phyloP scores from a whole-genome alignment of 37 sponge, comb jelly and placozoan genomes.

The Ianthella basta region DNA sequence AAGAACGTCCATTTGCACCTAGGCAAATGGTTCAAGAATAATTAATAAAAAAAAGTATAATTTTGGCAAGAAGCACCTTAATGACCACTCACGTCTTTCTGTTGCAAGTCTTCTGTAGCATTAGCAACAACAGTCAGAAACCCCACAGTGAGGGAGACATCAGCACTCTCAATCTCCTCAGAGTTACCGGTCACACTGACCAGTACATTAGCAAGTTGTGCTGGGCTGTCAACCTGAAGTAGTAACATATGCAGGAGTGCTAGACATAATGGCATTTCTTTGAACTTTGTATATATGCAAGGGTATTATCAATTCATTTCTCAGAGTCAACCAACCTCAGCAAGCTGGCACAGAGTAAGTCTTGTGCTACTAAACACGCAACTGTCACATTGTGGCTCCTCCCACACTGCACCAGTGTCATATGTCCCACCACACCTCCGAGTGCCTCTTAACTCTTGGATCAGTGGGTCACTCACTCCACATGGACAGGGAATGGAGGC shows the following conservation, averaged over 20 bases:
- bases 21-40: too few relatives aligned
- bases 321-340: slow-evolving; percentile 28
- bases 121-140: background rate
- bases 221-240: background rate
- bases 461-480: too few relatives aligned
- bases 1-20: slow-evolving; percentile 5
- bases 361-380: slow-evolving; percentile 43
- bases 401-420: slow-evolving; percentile 48
- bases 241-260: too few relatives aligned
- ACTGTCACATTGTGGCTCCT: background rate
- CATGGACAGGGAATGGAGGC: too few relatives aligned
- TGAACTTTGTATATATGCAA: too few relatives aligned
- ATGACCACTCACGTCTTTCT: slow-evolving; percentile 27
- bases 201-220: background rate
- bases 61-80: too few relatives aligned
- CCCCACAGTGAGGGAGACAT: background rate
- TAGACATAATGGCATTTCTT: too few relatives aligned
- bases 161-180: background rate
- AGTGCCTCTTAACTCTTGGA: too few relatives aligned
- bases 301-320: too few relatives aligned
- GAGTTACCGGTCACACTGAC: background rate
- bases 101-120: slow-evolving; percentile 1
- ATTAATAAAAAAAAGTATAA: too few relatives aligned
- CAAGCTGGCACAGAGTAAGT: slow-evolving; percentile 34
- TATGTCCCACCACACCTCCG: too few relatives aligned